Percentiles rank a stretch among this genome's conserved stretches.
Conservation (phyloP, 2,797 vertebrate species). For the Eulemur albifrons region DNA sequence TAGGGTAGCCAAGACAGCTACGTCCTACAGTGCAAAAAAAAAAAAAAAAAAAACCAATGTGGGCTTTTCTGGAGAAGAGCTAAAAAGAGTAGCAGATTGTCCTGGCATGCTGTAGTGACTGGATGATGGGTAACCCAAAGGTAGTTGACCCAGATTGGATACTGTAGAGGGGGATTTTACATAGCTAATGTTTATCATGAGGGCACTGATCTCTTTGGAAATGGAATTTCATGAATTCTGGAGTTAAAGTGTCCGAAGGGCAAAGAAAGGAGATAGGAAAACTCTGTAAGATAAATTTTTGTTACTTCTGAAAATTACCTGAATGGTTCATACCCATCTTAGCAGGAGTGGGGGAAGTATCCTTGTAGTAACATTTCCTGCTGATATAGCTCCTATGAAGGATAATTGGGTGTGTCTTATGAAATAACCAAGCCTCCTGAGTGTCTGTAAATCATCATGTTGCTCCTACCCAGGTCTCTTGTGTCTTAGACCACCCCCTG, state of each 20-base stretch:
- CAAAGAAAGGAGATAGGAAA: not conserved
- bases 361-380: not conserved
- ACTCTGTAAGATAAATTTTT: not conserved
- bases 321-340: not conserved
- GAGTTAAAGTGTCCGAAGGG: not conserved
- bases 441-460: not conserved
- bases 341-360: not conserved
- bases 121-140: not conserved
- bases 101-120: not conserved
- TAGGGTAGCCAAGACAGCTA: not conserved
- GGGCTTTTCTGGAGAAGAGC: slow-evolving; percentile 20
- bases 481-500: not conserved
- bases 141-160: not conserved
- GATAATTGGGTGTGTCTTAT: not conserved
- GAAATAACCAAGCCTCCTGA: not conserved
- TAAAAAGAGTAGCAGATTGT: not conserved
- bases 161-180: not conserved
- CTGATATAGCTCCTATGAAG: not conserved
- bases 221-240: not conserved
- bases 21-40: not conserved
- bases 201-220: not conserved
- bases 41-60: not conserved
- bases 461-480: not conserved
- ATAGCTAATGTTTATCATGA: not conserved
- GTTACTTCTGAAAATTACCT: not conserved